Conservation (phyloP, 2,888 invertebrate species). For the Acronicta psi region DNA sequence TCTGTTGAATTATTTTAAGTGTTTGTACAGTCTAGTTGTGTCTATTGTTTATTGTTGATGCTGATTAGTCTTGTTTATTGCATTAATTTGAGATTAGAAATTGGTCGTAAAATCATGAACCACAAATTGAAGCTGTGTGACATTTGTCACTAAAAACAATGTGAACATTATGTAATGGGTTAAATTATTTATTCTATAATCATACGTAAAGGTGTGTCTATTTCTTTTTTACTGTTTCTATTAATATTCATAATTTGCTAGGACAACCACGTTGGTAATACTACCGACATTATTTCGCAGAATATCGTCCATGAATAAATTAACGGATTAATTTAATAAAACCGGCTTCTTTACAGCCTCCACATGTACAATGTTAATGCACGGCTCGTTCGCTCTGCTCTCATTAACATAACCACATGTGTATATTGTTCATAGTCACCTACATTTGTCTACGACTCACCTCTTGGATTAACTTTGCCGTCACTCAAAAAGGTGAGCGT, state of each 20-base stretch:
- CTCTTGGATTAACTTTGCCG: slow-evolving; percentile 28
- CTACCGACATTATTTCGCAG: neutral
- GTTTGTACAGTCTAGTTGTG: neutral
- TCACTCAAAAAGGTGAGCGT: slow-evolving; percentile 29
- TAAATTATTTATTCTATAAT: too few relatives aligned
- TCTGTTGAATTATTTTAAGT: neutral
- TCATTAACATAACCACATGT: slow-evolving; percentile 21
- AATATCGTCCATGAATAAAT: slow-evolving; percentile 15
- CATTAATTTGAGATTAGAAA: neutral
- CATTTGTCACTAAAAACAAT: too few relatives aligned
- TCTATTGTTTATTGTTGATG: neutral
- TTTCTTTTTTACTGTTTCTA: too few relatives aligned
- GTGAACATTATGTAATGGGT: too few relatives aligned
- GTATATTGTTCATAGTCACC: neutral
- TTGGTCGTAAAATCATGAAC: neutral
- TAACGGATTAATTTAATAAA: slow-evolving; percentile 33
- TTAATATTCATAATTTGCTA: too few relatives aligned
- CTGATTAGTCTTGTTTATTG: neutral
- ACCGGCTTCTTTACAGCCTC: slow-evolving; percentile 15
- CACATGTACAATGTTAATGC: slow-evolving; percentile 37
- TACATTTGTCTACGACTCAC: neutral
- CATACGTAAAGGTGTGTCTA: too few relatives aligned
- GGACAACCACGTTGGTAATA: too few relatives aligned
- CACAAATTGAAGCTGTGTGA: too few relatives aligned
- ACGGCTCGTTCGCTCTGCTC: slow-evolving; percentile 8